A percentile compares a stretch with the other conserved stretches of the same genome.
Evolutionary conservation across 2,113 vertebrate species (phyloP).

Genomic region (Apteryx owenii): DNA sequence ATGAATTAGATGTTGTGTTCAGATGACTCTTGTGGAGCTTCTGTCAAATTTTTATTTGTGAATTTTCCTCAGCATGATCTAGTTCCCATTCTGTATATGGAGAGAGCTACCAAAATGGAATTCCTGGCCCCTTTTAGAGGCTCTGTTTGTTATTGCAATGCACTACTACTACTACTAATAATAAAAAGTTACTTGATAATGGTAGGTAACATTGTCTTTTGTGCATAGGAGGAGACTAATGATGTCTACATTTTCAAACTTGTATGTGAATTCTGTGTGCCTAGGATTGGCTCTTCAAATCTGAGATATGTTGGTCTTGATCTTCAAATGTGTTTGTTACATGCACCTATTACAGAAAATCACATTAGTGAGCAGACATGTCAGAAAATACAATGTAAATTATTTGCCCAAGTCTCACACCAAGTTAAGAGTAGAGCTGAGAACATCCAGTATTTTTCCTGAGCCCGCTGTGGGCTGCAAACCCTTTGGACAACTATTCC

Average conservation of each 20-base stretch:
- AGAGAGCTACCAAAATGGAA: not conserved
- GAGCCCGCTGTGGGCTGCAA: not conserved
- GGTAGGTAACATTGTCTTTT: not conserved
- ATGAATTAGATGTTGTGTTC: not conserved
- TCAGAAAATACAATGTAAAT: not conserved
- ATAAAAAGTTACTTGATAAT: not conserved
- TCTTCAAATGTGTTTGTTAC: not conserved
- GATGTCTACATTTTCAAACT: not conserved
- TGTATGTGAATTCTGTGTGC: not conserved
- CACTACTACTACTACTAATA: not conserved
- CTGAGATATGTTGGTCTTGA: not conserved
- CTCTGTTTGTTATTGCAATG: not conserved
- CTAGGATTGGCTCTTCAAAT: not conserved
- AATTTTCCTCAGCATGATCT: not conserved
- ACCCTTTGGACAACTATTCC: not conserved
- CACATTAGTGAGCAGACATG: not conserved
- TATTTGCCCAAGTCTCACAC: rapidly evolving
- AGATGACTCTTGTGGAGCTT: not conserved
- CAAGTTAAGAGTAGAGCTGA: not conserved
- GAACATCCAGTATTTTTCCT: not conserved
- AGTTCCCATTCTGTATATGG: not conserved
- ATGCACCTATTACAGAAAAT: not conserved
- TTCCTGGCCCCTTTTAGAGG: not conserved
- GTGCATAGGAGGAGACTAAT: too few species aligned
- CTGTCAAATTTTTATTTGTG: not conserved